Percentiles rank a stretch among this genome's conserved stretches.
These are phyloP conservation scores for Forbesichthys papilliferus DNA, from an alignment of 2,113 vertebrate species.

Conservation along the genomic window DNA sequence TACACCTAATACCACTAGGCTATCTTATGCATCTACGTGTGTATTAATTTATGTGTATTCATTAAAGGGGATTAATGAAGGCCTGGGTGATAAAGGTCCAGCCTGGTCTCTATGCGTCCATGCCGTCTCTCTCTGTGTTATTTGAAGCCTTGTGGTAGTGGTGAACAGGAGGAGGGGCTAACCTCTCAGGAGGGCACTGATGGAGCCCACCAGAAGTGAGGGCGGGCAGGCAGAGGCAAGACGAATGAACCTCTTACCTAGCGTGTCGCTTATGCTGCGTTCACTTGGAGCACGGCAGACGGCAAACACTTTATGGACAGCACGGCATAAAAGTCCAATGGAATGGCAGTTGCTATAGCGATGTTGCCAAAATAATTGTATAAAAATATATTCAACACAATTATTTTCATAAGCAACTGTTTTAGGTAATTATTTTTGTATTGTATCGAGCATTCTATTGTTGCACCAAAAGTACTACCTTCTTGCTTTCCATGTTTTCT, in stretches of 20 bases:
- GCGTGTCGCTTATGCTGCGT: conserved; percentile 16
- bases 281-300: too few species aligned
- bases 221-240: conserved; percentile 39
- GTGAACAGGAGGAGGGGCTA: conserved; percentile 10
- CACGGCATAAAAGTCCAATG: too few species aligned
- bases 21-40: not conserved
- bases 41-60: conserved; percentile 30
- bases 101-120: conserved; percentile 9
- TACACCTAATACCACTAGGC: too few species aligned
- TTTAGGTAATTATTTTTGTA: too few species aligned
- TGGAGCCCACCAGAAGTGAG: conserved; percentile 23
- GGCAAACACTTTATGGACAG: too few species aligned
- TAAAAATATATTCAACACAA: too few species aligned
- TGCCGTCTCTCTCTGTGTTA: conserved; percentile 12
- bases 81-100: conserved; percentile 41
- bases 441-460: too few species aligned
- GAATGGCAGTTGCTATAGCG: too few species aligned
- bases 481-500: too few species aligned
- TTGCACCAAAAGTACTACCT: too few species aligned
- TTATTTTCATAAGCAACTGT: too few species aligned
- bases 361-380: too few species aligned
- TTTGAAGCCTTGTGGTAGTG: conserved; percentile 29
- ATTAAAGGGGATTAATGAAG: conserved; percentile 41
- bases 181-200: conserved; percentile 15
- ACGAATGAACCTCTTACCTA: conserved; percentile 47